Conservation (phyloP, 2,888 invertebrate genomes). For the Sarcophaga subvicina region DNA sequence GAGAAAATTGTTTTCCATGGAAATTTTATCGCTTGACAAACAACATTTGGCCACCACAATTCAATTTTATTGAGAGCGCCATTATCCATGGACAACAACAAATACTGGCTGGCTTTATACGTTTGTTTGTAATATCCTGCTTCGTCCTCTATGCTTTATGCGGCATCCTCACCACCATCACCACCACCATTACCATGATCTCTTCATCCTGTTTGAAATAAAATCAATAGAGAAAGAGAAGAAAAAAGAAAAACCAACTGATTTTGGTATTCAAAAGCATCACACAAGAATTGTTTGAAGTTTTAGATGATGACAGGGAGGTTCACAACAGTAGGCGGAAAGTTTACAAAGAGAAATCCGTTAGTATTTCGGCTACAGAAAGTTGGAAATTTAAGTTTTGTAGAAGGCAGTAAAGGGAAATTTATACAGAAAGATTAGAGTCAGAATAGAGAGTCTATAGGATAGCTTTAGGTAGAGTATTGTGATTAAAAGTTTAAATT, state of each 20-base stretch:
- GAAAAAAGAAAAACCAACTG: background rate
- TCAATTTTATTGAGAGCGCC: conserved; percentile 9
- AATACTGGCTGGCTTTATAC: background rate
- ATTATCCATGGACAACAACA: background rate
- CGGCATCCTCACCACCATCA: background rate
- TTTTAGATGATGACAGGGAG: background rate
- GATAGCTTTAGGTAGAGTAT: too few relatives aligned
- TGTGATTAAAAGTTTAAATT: too few relatives aligned
- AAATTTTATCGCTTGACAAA: conserved; percentile 24
- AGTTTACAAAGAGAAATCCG: background rate
- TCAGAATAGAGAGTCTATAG: too few relatives aligned
- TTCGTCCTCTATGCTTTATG: too few relatives aligned
- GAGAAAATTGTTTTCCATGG: too few relatives aligned
- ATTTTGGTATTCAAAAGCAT: conserved; percentile 14
- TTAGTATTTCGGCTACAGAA: too few relatives aligned
- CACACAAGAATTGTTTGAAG: background rate
- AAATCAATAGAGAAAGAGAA: conserved; percentile 47
- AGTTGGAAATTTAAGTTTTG: too few relatives aligned
- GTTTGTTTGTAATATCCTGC: background rate
- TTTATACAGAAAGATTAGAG: too few relatives aligned
- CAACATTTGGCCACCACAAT: conserved; percentile 18
- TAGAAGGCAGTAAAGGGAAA: too few relatives aligned
- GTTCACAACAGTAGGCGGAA: background rate
- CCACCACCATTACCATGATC: background rate
- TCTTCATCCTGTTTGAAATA: conserved; percentile 55